Percentiles rank a stretch among this genome's conserved stretches.
Conservation (phyloP, 2,797 vertebrate genomes). For the Allochrocebus solatus region DNA sequence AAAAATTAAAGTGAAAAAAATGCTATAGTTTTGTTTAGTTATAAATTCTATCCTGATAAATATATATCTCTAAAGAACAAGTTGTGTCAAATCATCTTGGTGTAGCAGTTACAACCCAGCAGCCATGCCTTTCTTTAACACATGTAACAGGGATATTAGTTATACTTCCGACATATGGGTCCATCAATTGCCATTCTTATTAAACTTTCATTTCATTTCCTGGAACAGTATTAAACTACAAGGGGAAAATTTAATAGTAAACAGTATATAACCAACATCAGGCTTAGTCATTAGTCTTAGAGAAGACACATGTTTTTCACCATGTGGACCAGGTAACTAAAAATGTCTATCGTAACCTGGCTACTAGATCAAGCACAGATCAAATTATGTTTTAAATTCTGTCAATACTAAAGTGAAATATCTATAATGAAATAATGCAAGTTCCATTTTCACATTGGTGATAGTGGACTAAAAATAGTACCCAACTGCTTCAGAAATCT, state of each 20-base stretch:
- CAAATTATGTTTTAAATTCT: not conserved
- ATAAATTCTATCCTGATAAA: conserved; percentile 3
- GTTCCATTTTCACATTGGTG: conserved; percentile 28
- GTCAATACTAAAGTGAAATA: conserved; percentile 20
- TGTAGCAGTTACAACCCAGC: not conserved
- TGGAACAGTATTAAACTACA: conserved; percentile 60
- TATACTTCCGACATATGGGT: conserved; percentile 40
- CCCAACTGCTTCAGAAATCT: conserved; percentile 14
- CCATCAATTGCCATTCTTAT: conserved; percentile 53
- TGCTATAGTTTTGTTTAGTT: not conserved
- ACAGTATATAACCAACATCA: not conserved
- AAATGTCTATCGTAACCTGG: not conserved
- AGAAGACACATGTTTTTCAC: conserved; percentile 44
- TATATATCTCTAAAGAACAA: conserved; percentile 10
- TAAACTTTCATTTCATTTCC: conserved; percentile 76
- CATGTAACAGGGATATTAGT: conserved; percentile 51
- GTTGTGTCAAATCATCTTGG: not conserved
- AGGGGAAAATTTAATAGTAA: conserved; percentile 58
- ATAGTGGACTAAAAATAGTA: conserved; percentile 53
- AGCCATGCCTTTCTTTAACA: not conserved
- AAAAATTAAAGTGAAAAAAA: not conserved
- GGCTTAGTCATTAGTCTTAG: conserved; percentile 34
- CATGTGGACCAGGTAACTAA: not conserved
- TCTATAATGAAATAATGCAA: conserved; percentile 36
- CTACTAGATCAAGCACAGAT: not conserved